These are phyloP conservation scores for Tenebrio molitor DNA, from an alignment of 1,140 invertebrate species.

Conservation along the genomic window DNA sequence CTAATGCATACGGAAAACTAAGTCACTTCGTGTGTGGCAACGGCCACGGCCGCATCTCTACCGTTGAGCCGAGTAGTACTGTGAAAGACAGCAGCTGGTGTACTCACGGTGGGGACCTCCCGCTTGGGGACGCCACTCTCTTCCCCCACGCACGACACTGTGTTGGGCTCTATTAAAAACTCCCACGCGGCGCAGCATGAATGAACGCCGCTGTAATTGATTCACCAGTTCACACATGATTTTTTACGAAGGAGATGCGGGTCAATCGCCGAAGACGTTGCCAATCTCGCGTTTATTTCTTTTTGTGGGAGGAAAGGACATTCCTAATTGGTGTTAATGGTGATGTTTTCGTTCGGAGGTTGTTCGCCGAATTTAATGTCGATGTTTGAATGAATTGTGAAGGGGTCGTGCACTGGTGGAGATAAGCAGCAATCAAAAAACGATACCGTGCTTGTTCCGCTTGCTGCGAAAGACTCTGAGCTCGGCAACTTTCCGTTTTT, in stretches of 20 bases:
- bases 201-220: constrained; percentile 38
- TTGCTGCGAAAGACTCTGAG: too few species aligned
- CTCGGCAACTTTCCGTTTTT: too few species aligned
- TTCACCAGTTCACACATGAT: constrained; percentile 38
- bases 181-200: constrained; percentile 29
- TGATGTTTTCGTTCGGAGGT: neutral
- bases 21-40: constrained; percentile 28
- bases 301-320: constrained; percentile 16
- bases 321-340: constrained; percentile 19
- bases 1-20: constrained; percentile 3
- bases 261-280: constrained; percentile 6
- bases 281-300: constrained; percentile 14
- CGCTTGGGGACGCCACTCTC: constrained; percentile 2
- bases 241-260: constrained; percentile 27
- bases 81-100: constrained; percentile 31
- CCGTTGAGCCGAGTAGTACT: neutral
- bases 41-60: constrained; percentile 8
- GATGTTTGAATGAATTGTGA: too few species aligned
- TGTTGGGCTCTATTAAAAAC: constrained; percentile 26
- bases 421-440: too few species aligned
- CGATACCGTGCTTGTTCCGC: too few species aligned
- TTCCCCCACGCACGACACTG: constrained; percentile 29
- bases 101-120: constrained; percentile 15
- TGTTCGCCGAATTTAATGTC: too few species aligned
- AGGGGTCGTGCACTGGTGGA: neutral